Evolutionary conservation across 2,113 vertebrate species (phyloP), one percentile per base, ranked within the genome.

Genomic region (Leucoraja erinaceus): DNA sequence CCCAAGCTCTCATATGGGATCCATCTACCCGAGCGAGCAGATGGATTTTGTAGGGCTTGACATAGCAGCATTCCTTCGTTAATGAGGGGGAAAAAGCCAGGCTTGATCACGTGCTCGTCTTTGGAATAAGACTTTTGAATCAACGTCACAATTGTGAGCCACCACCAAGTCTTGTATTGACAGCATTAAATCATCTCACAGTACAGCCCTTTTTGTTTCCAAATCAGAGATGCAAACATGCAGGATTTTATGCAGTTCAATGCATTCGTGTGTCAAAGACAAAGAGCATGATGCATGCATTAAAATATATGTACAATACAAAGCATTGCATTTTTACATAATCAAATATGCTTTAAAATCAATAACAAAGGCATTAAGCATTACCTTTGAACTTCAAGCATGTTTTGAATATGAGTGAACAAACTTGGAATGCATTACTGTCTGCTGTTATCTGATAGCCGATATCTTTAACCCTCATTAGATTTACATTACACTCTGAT

Each of bases 361-460:
- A 88, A 88, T 63, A 31, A 28, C 83, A 88, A 88, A 88, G 56
- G n/a, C 83, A 88, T 88, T 88, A 59, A 31, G 59, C 59, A 88
- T 66, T 88, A 88, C 83, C 83, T 88, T 88, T 88, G 83, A 66
- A 63, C 83, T 63, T 88, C n/a, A 88, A 88, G 83, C 83, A 88
- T 88, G 61, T 88, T 88, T 88, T 88, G 83, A 25, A 86, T 10
- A 88, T 88, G 83, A 31, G 83, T 66, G 59, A 63, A 88, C 38
- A 63, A 88, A 66, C 56, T 59, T 84, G 81, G 81, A 84, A 84
- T 88, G 83, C 83, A 88, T 33, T 88, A 88, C 83, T 88, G 59
- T 88, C 83, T 88, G 83, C 83, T 88, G 83, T 88, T 88, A 88
- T 88, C 83, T 88, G 59, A 56, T 28, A 88, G 83, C 59, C 63